These are phyloP conservation scores for Metallyticus violacea DNA, from an alignment of 2,888 invertebrate species.

Conservation along the genomic window DNA sequence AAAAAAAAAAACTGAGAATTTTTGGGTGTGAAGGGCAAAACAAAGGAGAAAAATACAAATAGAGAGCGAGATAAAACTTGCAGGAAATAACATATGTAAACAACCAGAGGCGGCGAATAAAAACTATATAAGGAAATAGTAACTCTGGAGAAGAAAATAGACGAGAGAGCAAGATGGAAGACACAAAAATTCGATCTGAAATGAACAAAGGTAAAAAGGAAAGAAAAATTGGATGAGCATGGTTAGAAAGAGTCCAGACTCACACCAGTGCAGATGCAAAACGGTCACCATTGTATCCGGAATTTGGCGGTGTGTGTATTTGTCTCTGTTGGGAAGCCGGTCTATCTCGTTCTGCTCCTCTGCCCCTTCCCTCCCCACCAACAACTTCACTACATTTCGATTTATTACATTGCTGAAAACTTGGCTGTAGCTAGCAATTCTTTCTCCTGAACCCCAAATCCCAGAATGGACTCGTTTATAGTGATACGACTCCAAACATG, in stretches of 20 bases:
- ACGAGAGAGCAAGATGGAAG: background rate
- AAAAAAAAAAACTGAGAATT: background rate
- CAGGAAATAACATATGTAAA: background rate
- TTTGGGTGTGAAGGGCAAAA: background rate
- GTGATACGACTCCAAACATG: background rate
- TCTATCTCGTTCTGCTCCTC: background rate
- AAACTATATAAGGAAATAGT: background rate
- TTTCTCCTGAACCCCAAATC: conserved; percentile 6
- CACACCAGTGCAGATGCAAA: conserved; percentile 7
- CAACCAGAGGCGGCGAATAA: background rate
- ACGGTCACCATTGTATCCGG: conserved; percentile 9
- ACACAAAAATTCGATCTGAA: background rate
- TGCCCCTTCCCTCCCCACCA: conserved; percentile 1
- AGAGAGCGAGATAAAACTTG: background rate
- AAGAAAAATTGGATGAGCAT: background rate
- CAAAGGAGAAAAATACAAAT: background rate
- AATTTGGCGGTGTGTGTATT: background rate
- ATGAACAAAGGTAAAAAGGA: background rate
- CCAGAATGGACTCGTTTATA: background rate
- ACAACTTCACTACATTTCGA: background rate
- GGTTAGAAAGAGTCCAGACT: background rate
- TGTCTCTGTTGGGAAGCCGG: background rate
- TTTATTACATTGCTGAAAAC: conserved; percentile 16
- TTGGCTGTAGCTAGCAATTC: conserved; percentile 11
- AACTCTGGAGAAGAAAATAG: background rate